Evolutionary conservation across 1,140 invertebrate species (phyloP), one percentile per base, ranked within the genome.

Genomic region (Drosophila lacteicornis): DNA sequence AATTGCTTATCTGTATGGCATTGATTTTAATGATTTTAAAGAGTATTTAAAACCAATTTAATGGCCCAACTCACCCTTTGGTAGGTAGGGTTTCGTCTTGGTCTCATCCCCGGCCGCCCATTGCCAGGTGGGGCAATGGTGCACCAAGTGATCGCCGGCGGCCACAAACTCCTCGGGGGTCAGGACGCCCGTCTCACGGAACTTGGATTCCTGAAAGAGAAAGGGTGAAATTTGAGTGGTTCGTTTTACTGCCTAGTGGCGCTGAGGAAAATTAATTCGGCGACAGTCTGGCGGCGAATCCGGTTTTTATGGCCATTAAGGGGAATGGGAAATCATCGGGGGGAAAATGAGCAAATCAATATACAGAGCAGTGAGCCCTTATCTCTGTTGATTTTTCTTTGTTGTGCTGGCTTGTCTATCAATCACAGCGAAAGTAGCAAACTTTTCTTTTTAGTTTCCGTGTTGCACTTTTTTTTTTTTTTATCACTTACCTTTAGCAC

Each of bases 51-150:
- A 25, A 25, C 22, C 22, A 25, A 25, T 56, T 56, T 40, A 47
- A 60, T 79, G 73, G 46, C 11, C 9, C 4, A 38, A 30, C 33
- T 68, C 49, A 88, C 83, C 83, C 58, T 96, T 95, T 11, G 98
- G 98, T 63, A 99, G 94, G 94, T 99, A 99, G 5, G 96, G 93
- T 92, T 98, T 97, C 13, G 95, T 93, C 94, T 97, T 97, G 9
- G 95, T 94, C 86, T 98, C 96, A 92, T 99, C 98, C 0, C 98
- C 98, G 25, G 95, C 94, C 4, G 97, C 96, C 99, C 99, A 99
- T 88, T 99, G 97, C 99, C 99, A 99, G 2, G 99, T 99, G 1
- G 99, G 99, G 93, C 99, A 99, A 93, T 99, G 99, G 94, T 99
- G 98, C 1, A 99, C 98, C 22, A 99, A 93, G 93, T 99, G 99